phyloP scores from a whole-genome alignment of 1,140 invertebrate species.

The Fragariocoptes setiger region DNA sequence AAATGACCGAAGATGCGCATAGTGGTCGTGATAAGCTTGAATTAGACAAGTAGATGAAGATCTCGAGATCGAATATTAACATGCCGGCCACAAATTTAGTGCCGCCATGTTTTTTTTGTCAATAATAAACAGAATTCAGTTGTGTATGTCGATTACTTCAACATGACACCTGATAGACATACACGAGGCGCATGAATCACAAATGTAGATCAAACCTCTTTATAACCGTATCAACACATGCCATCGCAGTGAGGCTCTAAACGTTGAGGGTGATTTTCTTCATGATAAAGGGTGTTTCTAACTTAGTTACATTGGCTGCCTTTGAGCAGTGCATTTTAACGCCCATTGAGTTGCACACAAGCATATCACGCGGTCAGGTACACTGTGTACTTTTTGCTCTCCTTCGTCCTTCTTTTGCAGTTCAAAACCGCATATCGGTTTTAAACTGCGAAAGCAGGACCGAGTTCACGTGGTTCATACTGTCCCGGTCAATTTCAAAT shows the following conservation, averaged over 20 bases:
- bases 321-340: no score
- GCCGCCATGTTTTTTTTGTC: slow-evolving; percentile 97
- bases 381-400: no score
- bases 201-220: slow-evolving; percentile 83
- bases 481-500: no score
- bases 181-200: slow-evolving; percentile 89
- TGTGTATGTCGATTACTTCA: slow-evolving; percentile 91
- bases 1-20: slow-evolving; percentile 99
- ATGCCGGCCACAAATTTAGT: slow-evolving; percentile 93
- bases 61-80: slow-evolving; percentile 94
- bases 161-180: slow-evolving; percentile 98
- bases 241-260: slow-evolving; percentile 99
- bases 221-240: slow-evolving; percentile 95
- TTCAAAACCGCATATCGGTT: no score
- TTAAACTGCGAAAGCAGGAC: no score
- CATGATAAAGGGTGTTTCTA: no score
- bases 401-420: no score
- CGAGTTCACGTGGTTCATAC: no score
- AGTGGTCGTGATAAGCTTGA: slow-evolving; percentile 70
- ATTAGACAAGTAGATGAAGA: slow-evolving; percentile 88
- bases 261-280: slow-evolving; percentile 82
- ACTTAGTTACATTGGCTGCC: no score
- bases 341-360: no score
- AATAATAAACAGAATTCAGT: slow-evolving; percentile 77
- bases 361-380: no score